Conservation (phyloP, 2,113 vertebrate species). For the Lasiurus borealis region DNA sequence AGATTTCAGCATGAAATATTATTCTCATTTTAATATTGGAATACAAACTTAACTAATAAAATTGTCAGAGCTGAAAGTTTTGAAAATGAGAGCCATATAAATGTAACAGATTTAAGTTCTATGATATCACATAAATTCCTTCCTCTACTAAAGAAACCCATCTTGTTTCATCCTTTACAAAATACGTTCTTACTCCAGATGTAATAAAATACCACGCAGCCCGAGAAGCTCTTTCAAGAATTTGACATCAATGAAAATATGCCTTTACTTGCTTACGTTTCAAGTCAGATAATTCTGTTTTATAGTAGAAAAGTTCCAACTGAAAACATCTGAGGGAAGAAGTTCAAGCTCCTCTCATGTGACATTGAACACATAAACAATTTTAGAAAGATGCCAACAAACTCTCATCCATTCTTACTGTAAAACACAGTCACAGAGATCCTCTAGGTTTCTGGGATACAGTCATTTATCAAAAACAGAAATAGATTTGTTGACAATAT, state of each 20-base stretch:
- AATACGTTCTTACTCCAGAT: neutral
- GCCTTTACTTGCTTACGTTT: neutral
- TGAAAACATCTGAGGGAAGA: neutral
- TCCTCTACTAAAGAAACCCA: neutral
- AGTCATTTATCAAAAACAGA: constrained; percentile 60
- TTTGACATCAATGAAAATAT: neutral
- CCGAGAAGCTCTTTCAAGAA: neutral
- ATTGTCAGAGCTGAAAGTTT: neutral
- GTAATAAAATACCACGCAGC: constrained; percentile 7
- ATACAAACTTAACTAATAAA: neutral
- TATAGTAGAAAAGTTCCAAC: neutral
- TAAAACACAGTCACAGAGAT: neutral
- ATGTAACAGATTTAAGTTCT: neutral
- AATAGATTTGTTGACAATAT: neutral
- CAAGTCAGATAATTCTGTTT: neutral
- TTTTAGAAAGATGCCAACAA: constrained; percentile 24
- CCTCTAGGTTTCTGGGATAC: neutral
- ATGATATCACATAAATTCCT: neutral
- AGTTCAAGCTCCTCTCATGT: neutral
- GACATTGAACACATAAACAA: neutral
- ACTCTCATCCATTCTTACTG: neutral
- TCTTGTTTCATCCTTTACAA: neutral
- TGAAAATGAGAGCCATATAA: neutral
- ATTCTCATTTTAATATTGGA: neutral
- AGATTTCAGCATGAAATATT: neutral